phyloP scores from a whole-genome alignment of 2,888 invertebrate species.

The Autographa pulchrina region DNA sequence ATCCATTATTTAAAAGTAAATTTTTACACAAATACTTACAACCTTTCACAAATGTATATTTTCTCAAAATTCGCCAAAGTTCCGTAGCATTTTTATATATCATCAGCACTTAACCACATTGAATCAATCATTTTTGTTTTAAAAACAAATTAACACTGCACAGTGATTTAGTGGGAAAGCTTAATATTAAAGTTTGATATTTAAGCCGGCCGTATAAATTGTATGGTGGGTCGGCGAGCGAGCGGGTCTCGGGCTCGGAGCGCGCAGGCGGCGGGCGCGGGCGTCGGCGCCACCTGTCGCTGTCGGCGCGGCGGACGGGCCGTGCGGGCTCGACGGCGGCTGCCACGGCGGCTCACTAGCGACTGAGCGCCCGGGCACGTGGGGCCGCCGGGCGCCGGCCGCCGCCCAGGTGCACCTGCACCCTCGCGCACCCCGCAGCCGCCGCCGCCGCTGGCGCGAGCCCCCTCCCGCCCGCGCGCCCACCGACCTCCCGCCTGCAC shows the following conservation, averaged over 20 bases:
- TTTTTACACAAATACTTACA: conserved; percentile 65
- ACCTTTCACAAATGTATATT: conserved; percentile 58
- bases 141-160: conserved; percentile 74
- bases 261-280: conserved; percentile 78
- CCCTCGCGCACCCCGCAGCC: conserved; percentile 65
- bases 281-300: conserved; percentile 83
- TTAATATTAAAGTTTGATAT: conserved; percentile 79
- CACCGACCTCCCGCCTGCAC: conserved; percentile 59
- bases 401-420: conserved; percentile 86
- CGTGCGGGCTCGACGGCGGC: conserved; percentile 62
- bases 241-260: conserved; percentile 66
- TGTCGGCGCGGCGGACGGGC: conserved; percentile 64
- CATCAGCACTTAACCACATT: conserved; percentile 64
- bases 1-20: conserved; percentile 47
- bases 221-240: conserved; percentile 58
- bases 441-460: conserved; percentile 34
- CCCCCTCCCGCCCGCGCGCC: conserved; percentile 50
- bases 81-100: conserved; percentile 62
- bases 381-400: conserved; percentile 78
- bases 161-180: conserved; percentile 72
- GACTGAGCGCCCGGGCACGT: conserved; percentile 85
- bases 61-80: conserved; percentile 62
- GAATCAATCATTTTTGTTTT: conserved; percentile 64
- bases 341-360: conserved; percentile 73
- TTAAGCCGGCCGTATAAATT: conserved; percentile 72